Percentiles rank a stretch among this genome's conserved stretches.
These are phyloP conservation scores for Acleris cristana DNA, from an alignment of 2,888 invertebrate genomes.

Conservation along the genomic window DNA sequence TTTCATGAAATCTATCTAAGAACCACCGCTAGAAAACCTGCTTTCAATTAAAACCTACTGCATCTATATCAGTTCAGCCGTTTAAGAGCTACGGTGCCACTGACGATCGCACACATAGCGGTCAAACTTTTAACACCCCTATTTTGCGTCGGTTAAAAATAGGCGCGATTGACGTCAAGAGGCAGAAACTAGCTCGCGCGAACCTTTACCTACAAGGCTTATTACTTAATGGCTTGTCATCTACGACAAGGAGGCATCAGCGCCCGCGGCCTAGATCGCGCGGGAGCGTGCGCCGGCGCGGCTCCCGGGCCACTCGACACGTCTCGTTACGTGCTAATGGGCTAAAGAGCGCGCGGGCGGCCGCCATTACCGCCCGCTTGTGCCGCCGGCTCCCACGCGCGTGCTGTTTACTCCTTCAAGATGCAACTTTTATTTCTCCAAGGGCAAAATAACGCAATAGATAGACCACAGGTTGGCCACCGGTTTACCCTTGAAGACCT, in stretches of 20 bases:
- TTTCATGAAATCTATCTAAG: too few species aligned
- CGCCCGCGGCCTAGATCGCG: slow-evolving; percentile 4
- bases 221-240: neutral
- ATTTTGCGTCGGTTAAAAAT: too few species aligned
- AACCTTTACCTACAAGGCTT: too few species aligned
- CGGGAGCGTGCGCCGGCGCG: neutral
- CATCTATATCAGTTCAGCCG: too few species aligned
- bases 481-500: neutral
- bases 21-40: too few species aligned
- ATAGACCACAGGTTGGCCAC: neutral
- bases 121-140: too few species aligned
- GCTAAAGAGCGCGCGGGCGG: slow-evolving; percentile 28
- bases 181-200: too few species aligned
- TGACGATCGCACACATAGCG: too few species aligned
- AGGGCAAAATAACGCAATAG: too few species aligned
- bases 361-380: slow-evolving; percentile 51
- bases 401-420: neutral
- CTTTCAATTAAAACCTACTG: too few species aligned
- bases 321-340: slow-evolving; percentile 35
- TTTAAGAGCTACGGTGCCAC: too few species aligned
- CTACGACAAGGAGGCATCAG: neutral
- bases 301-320: slow-evolving; percentile 4
- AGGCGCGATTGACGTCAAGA: too few species aligned
- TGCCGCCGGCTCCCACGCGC: neutral
- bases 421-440: neutral